Base-by-base conservation (phyloP, 2,888 invertebrate genomes). In the Drosophila falleni region DNA sequence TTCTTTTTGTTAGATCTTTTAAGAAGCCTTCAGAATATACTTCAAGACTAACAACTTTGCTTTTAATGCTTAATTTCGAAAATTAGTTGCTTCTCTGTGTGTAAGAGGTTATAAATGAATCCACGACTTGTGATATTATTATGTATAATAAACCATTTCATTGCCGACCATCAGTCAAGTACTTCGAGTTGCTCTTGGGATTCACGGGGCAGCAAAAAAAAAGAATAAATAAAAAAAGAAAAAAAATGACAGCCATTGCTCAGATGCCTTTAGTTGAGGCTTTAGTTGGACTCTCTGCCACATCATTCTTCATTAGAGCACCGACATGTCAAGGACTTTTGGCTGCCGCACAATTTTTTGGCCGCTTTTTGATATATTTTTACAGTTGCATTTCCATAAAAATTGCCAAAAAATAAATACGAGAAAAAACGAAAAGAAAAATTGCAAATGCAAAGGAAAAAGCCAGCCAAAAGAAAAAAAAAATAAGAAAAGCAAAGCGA, bases 251-350 rank as follows among this genome's bases (percentile, higher is more conserved):
- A 60, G 59, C 54, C 50, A 78, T 78, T 63, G 42, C 68, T 75
- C 58, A 64, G 50, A 19, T 39, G 64, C 42, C 60, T 37, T 6
- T 19, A 33, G 46, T 46, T 23, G 15, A 9, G 42, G 50, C 62
- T 37, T 39, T 11, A 44, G 19, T 42, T 53, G 33, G 37, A 54
- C 54, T 44, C 54, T 44, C 53, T 33, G 65, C 50, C 71, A 61
- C 72, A 88, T 84, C 89, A 78, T 83, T 84, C 84, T 84, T 88
- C 89, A 84, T 84, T 88, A 83, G 78, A 64, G 46, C 51, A 59
- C 58, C 68, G 78, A 80, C 89, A 72, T 75, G 81, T 86, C 87
- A 83, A 78, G 84, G 87, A 78, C 78, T 74, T 72, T 78, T 58
- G 56, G 44, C 26, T 23, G 39, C 33, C 47, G 46, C 46, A 47